phyloP scores from a whole-genome alignment of 2,797 vertebrate genomes.

The Prionace glauca region DNA sequence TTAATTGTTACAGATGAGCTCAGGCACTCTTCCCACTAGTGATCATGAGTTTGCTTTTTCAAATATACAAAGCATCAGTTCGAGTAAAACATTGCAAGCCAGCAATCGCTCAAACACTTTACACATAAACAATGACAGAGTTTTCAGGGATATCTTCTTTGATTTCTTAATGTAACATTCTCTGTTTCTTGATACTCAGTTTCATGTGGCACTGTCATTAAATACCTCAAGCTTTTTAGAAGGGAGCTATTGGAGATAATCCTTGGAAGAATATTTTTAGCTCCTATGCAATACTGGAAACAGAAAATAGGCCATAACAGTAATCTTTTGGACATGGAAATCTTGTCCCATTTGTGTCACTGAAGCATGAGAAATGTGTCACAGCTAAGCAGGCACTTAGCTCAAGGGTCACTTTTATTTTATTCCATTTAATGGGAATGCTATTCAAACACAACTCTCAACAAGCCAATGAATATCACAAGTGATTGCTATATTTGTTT shows the following conservation, averaged over 20 bases:
- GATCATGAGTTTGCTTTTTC: not conserved
- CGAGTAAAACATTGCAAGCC: not conserved
- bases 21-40: not conserved
- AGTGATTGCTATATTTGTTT: not conserved
- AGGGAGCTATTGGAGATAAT: not conserved
- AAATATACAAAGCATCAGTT: not conserved
- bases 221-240: not conserved
- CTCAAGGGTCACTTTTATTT: not conserved
- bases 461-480: not conserved
- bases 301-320: not conserved
- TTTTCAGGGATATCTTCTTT: not conserved
- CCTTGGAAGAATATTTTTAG: slow-evolving; percentile 4
- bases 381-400: not conserved
- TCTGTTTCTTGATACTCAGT: not conserved
- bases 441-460: not conserved
- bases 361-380: not conserved
- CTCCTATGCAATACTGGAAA: not conserved
- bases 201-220: not conserved
- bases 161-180: not conserved
- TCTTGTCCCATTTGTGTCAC: slow-evolving; percentile 14
- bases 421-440: not conserved
- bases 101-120: not conserved
- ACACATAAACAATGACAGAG: slow-evolving; percentile 11
- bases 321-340: not conserved
- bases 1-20: not conserved